Conservation (phyloP, 2,113 vertebrate species). For the Cochlearius cochlearius region DNA sequence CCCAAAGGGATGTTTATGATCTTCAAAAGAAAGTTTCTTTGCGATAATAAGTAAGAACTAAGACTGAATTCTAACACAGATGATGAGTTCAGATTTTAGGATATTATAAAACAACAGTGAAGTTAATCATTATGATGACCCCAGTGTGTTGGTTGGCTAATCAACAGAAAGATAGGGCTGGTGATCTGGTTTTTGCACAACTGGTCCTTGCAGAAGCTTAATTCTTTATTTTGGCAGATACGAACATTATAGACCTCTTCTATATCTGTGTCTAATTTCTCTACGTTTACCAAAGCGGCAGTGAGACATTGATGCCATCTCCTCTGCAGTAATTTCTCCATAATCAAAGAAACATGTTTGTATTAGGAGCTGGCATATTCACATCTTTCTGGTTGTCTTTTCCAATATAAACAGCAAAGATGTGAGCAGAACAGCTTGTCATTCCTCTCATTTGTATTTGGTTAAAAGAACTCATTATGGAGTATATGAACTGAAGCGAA, state of each 20-base stretch:
- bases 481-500: not conserved
- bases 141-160: not conserved
- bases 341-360: not conserved
- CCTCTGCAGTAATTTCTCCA: not conserved
- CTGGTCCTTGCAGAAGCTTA: not conserved
- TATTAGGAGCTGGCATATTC: not conserved
- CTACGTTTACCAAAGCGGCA: not conserved
- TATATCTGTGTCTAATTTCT: not conserved
- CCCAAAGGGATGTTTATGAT: not conserved
- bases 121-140: not conserved
- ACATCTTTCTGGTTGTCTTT: not conserved
- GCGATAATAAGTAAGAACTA: not conserved
- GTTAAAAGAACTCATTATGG: not conserved
- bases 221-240: not conserved
- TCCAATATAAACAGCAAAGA: not conserved
- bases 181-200: not conserved
- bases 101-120: not conserved
- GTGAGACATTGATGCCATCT: not conserved
- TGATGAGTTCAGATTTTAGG: not conserved
- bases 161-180: not conserved
- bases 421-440: not conserved
- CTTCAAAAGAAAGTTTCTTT: constrained; percentile 7
- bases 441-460: not conserved
- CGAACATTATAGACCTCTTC: not conserved
- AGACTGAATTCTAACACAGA: not conserved